A percentile compares a stretch with the other conserved stretches of the same genome.
These are phyloP conservation scores for Phenacoccus solenopsis DNA, from an alignment of 1,140 invertebrate genomes.

Conservation along the genomic window DNA sequence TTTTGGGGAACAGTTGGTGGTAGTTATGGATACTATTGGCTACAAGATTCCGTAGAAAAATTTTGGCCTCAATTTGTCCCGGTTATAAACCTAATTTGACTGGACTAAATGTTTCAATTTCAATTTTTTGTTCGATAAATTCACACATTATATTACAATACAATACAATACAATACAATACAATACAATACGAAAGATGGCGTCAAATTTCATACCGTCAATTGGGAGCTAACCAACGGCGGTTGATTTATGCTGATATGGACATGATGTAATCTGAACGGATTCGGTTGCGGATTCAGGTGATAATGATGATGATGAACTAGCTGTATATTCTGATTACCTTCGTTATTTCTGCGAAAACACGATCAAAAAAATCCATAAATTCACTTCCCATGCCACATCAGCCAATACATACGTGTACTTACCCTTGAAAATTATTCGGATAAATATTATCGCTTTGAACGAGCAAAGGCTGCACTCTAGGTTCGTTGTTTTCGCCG, in stretches of 20 bases:
- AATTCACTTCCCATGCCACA: neutral
- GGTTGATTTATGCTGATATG: neutral
- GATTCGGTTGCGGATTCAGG: slow-evolving; percentile 6
- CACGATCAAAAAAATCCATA: neutral
- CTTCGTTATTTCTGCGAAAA: slow-evolving; percentile 5
- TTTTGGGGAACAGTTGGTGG: too few species aligned
- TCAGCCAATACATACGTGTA: neutral
- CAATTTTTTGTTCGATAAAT: too few species aligned
- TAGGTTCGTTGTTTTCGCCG: neutral
- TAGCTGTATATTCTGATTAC: neutral
- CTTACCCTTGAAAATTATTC: neutral
- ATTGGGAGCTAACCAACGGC: neutral
- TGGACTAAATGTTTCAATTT: too few species aligned
- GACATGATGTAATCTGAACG: slow-evolving; percentile 1
- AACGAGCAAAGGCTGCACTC: neutral
- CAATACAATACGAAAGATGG: neutral
- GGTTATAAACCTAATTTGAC: too few species aligned
- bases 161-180: too few species aligned
- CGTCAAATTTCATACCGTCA: neutral
- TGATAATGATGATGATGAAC: slow-evolving; percentile 13
- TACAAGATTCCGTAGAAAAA: too few species aligned
- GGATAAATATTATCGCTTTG: neutral
- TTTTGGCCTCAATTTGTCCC: too few species aligned
- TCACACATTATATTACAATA: too few species aligned
- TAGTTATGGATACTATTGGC: too few species aligned